Evolutionary conservation across 2,888 invertebrate genomes (phyloP).

Genomic region (Heliconius ismenius): DNA sequence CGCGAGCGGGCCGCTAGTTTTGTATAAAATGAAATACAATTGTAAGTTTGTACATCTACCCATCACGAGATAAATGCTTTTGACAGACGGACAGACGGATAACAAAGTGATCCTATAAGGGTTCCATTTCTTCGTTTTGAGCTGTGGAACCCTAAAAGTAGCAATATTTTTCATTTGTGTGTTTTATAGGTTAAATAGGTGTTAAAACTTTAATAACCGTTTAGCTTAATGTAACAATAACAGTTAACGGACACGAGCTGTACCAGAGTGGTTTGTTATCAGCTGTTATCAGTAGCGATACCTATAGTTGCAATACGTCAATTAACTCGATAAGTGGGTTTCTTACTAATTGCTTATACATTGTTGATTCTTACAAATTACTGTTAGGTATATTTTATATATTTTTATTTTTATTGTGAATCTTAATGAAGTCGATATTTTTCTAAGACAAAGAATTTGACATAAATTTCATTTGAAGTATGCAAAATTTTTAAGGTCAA

Average conservation of each 20-base stretch:
- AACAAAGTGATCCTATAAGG: too few relatives aligned
- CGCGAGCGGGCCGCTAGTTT: too few relatives aligned
- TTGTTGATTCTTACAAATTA: not conserved
- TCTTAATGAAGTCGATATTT: too few relatives aligned
- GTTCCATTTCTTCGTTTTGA: too few relatives aligned
- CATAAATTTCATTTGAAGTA: too few relatives aligned
- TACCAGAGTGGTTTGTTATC: conserved; percentile 18
- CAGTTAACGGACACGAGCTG: not conserved
- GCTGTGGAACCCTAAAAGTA: too few relatives aligned
- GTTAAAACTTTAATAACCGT: not conserved
- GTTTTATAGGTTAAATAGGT: not conserved
- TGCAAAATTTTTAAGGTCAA: not conserved
- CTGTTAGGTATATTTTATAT: not conserved
- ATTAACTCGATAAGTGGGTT: conserved; percentile 22
- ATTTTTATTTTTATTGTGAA: not conserved
- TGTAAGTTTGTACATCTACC: too few relatives aligned
- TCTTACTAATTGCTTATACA: conserved; percentile 16
- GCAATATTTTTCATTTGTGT: too few relatives aligned
- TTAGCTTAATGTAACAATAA: conserved; percentile 2
- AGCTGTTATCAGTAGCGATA: conserved; percentile 15
- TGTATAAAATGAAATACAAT: too few relatives aligned
- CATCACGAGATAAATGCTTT: too few relatives aligned
- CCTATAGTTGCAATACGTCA: conserved; percentile 12
- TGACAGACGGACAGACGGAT: too few relatives aligned
- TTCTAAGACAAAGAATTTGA: too few relatives aligned